phyloP scores from a whole-genome alignment of 1,140 invertebrate genomes.

The Platorchestia sp. region DNA sequence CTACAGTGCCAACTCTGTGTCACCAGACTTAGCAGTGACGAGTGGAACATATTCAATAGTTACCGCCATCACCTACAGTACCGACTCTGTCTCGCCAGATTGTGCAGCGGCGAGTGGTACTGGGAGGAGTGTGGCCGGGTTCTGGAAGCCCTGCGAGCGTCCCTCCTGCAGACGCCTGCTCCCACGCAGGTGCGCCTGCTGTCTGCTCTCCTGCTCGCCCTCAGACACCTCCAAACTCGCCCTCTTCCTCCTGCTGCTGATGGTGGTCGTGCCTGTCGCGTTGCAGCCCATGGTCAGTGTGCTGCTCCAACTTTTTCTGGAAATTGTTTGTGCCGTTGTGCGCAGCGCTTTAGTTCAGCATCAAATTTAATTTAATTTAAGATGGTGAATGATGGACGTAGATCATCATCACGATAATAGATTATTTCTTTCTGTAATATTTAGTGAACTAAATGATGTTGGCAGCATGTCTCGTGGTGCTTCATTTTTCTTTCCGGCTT shows the following conservation, averaged over 20 bases:
- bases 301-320: background rate
- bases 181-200: slow-evolving; percentile 30
- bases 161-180: slow-evolving; percentile 32
- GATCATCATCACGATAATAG: background rate
- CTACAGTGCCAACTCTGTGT: too few species aligned
- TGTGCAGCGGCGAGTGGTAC: slow-evolving; percentile 27
- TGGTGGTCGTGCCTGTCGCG: background rate
- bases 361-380: background rate
- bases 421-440: background rate
- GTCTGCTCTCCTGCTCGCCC: slow-evolving; percentile 12
- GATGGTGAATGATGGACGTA: background rate
- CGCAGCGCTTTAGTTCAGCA: background rate
- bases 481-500: background rate
- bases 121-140: background rate
- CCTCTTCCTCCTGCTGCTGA: background rate
- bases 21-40: background rate
- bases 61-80: too few species aligned
- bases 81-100: background rate
- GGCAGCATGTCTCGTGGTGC: background rate
- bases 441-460: background rate
- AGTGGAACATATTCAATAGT: background rate
- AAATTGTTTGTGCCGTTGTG: background rate
- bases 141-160: background rate
- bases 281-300: background rate
- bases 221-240: background rate